Evolutionary conservation across 2,113 vertebrate species (phyloP), one percentile per base, ranked within the genome.

Genomic region (Cyanoderma ruficeps): DNA sequence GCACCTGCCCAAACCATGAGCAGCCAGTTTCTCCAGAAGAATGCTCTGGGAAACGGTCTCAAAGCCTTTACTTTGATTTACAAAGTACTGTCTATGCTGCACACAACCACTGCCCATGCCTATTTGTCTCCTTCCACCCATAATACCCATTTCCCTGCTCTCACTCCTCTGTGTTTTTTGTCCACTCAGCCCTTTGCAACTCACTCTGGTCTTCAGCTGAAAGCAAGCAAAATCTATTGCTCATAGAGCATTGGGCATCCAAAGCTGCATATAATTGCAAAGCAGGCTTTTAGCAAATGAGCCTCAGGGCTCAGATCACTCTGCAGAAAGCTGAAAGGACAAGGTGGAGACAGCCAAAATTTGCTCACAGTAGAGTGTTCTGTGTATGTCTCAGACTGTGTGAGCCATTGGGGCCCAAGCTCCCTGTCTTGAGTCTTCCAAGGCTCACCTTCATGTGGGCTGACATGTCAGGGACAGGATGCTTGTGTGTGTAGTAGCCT

Each of bases 361-460:
- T 55, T 30, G 15, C 30, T 88, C 11, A 18, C 22, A 71, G 15
- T 9, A 31, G 60, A 39, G 49, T 12, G 15, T 31, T 81, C 52
- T 33, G 21, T 50, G 12, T 19, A 5, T 46, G 12, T 28, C 10
- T 41, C 20, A 28, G 39, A 60, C 37, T 79, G 11, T 64, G 46
- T 49, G 35, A 82, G 59, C 53, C 31, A 59, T 15, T 0, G 0
- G 15, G 10, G 17, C 13, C 11, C 30, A 35, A 61, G 20, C 11
- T 67, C 50, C 30, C 31, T 30, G 10, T 42, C 35, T 31, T 4
- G 4, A 17, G 10, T 47, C 30, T 80, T 75, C 30, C 46, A 59
- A 61, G 22, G 55, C 27, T 75, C 60, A 49, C n/a, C 13, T 41
- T 59, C 70, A 27, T 1, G 0, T 37, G 37, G 46, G 61, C 65